A percentile compares a stretch with the other conserved stretches of the same genome.
These are phyloP conservation scores for Athripsodes cinereus DNA, from an alignment of 2,888 invertebrate genomes.

Conservation along the genomic window DNA sequence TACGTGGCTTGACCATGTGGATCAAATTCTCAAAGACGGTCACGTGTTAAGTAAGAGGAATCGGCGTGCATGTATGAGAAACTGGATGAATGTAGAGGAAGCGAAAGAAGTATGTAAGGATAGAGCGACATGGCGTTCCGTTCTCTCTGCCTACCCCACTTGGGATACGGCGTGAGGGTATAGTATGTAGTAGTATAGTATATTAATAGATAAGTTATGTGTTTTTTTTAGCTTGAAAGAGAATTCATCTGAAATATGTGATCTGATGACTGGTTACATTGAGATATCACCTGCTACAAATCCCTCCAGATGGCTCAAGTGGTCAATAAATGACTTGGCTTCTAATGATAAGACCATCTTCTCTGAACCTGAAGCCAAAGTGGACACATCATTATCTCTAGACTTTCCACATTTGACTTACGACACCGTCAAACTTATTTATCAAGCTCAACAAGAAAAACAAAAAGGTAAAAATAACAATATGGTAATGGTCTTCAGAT, in stretches of 20 bases:
- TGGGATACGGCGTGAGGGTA: no score
- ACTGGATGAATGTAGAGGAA: no score
- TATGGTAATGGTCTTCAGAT: constrained; percentile 1
- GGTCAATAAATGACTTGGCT: constrained; percentile 5
- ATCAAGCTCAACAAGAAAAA: background rate
- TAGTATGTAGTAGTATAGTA: no score
- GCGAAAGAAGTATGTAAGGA: no score
- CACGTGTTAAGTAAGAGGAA: no score
- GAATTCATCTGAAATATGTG: constrained; percentile 21
- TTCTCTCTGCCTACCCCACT: no score
- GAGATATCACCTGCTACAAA: constrained; percentile 17
- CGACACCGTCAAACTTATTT: background rate
- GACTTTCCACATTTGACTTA: constrained; percentile 23
- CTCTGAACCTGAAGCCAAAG: constrained; percentile 6
- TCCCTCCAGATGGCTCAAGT: constrained; percentile 16
- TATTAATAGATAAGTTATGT: no score
- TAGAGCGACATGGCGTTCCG: no score
- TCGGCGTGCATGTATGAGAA: no score
- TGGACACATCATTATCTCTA: constrained; percentile 16
- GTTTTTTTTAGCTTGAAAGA: constrained; percentile 22
- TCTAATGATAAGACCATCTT: constrained; percentile 3
- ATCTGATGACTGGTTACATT: constrained; percentile 15
- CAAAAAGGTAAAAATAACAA: constrained; percentile 30
- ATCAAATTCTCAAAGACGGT: no score
- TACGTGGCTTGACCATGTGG: no score